phyloP scores from a whole-genome alignment of 2,888 invertebrate species.

The Linyphia triangularis region DNA sequence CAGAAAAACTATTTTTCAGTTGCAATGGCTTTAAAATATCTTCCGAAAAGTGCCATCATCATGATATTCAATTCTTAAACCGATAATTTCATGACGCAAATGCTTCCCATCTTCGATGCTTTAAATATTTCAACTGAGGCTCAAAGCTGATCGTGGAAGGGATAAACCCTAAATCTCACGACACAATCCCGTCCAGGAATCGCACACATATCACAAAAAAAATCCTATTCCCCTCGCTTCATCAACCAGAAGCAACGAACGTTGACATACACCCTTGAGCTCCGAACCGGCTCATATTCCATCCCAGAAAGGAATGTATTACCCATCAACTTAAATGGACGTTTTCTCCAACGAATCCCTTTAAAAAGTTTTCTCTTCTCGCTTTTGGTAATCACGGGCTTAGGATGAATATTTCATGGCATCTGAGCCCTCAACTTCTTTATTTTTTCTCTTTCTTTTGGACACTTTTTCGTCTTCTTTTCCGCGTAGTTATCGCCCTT shows the following conservation, averaged over 20 bases:
- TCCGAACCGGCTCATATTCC: constrained; percentile 41
- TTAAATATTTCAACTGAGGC: not conserved
- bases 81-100: not conserved
- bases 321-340: constrained; percentile 66
- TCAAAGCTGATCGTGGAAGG: not conserved
- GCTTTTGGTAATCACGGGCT: constrained; percentile 58
- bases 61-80: not conserved
- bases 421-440: constrained; percentile 35
- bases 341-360: constrained; percentile 56
- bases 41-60: not conserved
- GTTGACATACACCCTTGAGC: constrained; percentile 45
- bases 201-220: constrained; percentile 3
- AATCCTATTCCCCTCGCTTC: constrained; percentile 48
- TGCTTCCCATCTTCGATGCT: not conserved
- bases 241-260: constrained; percentile 49
- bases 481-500: constrained; percentile 7
- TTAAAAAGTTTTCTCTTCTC: constrained; percentile 50
- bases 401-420: constrained; percentile 68
- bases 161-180: constrained; percentile 18
- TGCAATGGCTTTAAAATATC: too few relatives aligned
- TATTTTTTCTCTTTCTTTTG: not conserved
- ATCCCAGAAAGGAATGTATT: constrained; percentile 47
- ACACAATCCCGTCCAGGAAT: constrained; percentile 17
- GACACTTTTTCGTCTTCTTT: constrained; percentile 1
- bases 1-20: too few relatives aligned